phyloP scores from a whole-genome alignment of 2,888 invertebrate genomes.

The Leptogaster cylindrica region DNA sequence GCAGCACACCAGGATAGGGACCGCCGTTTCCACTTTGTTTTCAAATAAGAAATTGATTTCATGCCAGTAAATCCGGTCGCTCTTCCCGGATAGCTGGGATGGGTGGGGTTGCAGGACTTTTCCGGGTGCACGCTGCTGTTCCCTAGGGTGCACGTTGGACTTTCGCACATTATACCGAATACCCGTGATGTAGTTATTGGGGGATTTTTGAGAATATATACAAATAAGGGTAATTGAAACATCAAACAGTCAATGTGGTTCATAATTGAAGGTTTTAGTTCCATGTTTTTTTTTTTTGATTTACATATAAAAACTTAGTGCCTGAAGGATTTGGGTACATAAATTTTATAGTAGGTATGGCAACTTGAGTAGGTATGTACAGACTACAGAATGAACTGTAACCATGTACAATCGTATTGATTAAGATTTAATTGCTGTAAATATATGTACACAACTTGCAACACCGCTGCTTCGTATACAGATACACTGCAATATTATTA shows the following conservation, averaged over 20 bases:
- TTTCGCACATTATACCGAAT: background rate
- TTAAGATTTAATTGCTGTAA: no score
- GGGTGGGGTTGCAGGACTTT: constrained; percentile 41
- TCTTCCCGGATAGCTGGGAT: constrained; percentile 20
- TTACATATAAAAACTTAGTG: no score
- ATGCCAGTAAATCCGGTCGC: constrained; percentile 35
- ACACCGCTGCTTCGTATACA: no score
- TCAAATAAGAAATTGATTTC: constrained; percentile 46
- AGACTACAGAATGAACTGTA: no score
- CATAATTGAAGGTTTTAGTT: constrained; percentile 46
- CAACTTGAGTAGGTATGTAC: no score
- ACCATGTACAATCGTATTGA: no score
- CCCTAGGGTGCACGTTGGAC: constrained; percentile 22
- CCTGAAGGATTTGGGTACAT: no score
- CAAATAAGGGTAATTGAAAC: constrained; percentile 48
- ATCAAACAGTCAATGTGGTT: constrained; percentile 45
- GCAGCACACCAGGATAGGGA: background rate
- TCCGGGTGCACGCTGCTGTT: constrained; percentile 42
- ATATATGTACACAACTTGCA: no score
- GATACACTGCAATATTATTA: no score
- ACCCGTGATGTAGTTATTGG: background rate
- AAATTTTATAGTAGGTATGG: no score
- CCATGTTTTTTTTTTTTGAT: no score
- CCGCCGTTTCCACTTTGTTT: constrained; percentile 42
- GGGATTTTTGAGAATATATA: constrained; percentile 40